Percentiles rank a stretch among this genome's conserved stretches.
Evolutionary conservation across 2,888 invertebrate species (phyloP).

Genomic region (Formica aserva): DNA sequence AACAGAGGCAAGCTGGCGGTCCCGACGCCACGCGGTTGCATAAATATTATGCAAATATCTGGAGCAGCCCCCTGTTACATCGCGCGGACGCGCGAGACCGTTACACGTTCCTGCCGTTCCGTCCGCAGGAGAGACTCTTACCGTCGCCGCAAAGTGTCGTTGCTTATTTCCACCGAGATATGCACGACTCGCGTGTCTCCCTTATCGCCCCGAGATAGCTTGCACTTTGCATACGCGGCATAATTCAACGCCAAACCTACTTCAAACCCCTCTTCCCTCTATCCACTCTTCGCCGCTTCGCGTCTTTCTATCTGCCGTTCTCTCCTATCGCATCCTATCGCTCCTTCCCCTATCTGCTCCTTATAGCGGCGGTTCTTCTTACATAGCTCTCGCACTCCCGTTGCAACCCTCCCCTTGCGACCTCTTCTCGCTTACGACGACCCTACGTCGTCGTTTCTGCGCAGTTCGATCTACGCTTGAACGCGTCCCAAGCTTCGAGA

Average conservation of each 20-base stretch:
- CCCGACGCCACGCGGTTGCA: slow-evolving; percentile 53
- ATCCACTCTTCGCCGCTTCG: background rate
- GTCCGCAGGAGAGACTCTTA: background rate
- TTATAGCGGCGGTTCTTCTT: slow-evolving; percentile 43
- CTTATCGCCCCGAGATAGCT: slow-evolving; percentile 84
- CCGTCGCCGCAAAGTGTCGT: slow-evolving; percentile 78
- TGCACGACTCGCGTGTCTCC: slow-evolving; percentile 84
- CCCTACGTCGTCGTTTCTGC: slow-evolving; percentile 65
- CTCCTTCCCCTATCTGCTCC: slow-evolving; percentile 24
- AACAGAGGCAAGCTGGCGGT: slow-evolving; percentile 25
- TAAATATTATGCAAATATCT: slow-evolving; percentile 78
- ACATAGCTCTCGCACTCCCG: slow-evolving; percentile 27
- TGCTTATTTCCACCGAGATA: slow-evolving; percentile 82
- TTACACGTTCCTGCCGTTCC: slow-evolving; percentile 25
- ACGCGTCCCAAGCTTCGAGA: slow-evolving; percentile 59
- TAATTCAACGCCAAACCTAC: slow-evolving; percentile 83
- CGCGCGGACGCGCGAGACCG: slow-evolving; percentile 34
- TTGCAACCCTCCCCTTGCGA: slow-evolving; percentile 54
- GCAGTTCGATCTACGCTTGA: slow-evolving; percentile 74
- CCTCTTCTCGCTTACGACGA: slow-evolving; percentile 57
- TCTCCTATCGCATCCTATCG: slow-evolving; percentile 32
- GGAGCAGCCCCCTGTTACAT: slow-evolving; percentile 61
- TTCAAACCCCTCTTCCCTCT: slow-evolving; percentile 21
- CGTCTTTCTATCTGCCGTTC: slow-evolving; percentile 8
- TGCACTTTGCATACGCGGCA: slow-evolving; percentile 84